Conservation (phyloP, 2,888 invertebrate species). For the Tipula unca region DNA sequence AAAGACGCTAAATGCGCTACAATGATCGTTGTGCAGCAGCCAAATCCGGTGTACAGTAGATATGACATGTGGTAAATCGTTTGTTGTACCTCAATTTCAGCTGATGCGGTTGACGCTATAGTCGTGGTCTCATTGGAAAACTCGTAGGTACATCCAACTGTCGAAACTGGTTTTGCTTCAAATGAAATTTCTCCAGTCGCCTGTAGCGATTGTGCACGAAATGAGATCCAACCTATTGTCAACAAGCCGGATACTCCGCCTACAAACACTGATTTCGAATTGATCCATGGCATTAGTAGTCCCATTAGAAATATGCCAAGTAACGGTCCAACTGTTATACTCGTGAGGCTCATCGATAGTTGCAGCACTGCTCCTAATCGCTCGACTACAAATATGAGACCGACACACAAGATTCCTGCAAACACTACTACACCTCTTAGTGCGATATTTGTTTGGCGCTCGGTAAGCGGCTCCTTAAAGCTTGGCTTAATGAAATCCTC, state of each 20-base stretch:
- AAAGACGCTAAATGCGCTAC: not conserved
- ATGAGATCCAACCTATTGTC: constrained; percentile 58
- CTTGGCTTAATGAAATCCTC: constrained; percentile 70
- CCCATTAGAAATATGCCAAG: constrained; percentile 63
- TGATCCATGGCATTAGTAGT: constrained; percentile 35
- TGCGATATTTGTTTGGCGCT: constrained; percentile 47
- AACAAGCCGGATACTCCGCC: constrained; percentile 57
- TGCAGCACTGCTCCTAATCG: constrained; percentile 61
- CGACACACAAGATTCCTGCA: constrained; percentile 57
- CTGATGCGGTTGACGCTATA: not conserved
- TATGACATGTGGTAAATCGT: not conserved
- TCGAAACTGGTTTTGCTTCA: constrained; percentile 46
- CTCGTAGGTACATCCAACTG: constrained; percentile 44
- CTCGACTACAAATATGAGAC: constrained; percentile 57
- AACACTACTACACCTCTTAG: constrained; percentile 59
- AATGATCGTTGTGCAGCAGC: not conserved
- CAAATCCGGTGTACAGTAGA: not conserved
- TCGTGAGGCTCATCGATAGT: constrained; percentile 52
- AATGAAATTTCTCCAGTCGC: constrained; percentile 51
- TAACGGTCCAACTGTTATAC: constrained; percentile 58
- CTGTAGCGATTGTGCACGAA: constrained; percentile 49
- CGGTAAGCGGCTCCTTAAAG: constrained; percentile 47
- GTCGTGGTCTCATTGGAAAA: constrained; percentile 25
- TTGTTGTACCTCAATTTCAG: not conserved
- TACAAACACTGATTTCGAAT: constrained; percentile 53